Evolutionary conservation across 2,888 invertebrate genomes (phyloP).

Genomic region (Synergus umbraculus): DNA sequence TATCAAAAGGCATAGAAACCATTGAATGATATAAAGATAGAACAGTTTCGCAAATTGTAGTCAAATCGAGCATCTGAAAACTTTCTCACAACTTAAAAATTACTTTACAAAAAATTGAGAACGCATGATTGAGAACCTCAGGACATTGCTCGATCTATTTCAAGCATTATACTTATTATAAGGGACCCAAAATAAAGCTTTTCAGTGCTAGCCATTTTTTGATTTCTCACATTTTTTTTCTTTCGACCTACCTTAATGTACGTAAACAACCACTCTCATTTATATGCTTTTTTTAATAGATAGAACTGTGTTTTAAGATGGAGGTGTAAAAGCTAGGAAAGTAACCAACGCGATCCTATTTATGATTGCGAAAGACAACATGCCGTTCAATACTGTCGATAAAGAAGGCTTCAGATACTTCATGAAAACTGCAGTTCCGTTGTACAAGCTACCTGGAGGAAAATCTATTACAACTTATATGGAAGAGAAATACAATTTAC

Average conservation of each 20-base stretch:
- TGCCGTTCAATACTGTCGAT: neutral
- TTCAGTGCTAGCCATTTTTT: no score
- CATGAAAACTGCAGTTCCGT: conserved; percentile 32
- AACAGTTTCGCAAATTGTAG: no score
- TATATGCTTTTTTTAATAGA: no score
- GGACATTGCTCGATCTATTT: neutral
- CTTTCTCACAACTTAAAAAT: neutral
- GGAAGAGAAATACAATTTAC: conserved; percentile 46
- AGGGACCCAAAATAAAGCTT: no score
- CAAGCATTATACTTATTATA: neutral
- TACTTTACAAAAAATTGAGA: neutral
- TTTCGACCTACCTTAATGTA: no score
- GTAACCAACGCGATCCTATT: conserved; percentile 10
- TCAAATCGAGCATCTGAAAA: neutral
- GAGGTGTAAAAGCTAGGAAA: neutral
- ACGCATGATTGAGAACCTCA: neutral
- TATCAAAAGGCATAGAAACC: no score
- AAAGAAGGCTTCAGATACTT: neutral
- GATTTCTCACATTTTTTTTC: no score
- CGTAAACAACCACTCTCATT: no score
- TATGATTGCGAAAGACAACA: neutral
- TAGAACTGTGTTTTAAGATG: neutral
- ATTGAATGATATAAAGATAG: no score
- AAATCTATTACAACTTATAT: conserved; percentile 42
- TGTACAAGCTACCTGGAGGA: conserved; percentile 45